Base-by-base conservation (phyloP, 2,888 invertebrate genomes). In the Pseudoips prasinana region DNA sequence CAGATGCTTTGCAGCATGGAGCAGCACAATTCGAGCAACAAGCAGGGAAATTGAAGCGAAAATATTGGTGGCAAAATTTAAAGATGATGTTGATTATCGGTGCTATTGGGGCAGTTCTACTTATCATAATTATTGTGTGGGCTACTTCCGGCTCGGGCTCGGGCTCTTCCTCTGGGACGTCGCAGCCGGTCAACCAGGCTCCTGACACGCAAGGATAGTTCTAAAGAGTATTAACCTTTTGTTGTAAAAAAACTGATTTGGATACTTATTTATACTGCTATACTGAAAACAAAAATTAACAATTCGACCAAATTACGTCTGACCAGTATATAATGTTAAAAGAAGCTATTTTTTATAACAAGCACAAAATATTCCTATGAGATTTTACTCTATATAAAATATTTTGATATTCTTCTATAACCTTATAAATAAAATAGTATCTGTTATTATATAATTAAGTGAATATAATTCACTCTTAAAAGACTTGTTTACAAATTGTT, bases 61-160 rank as follows among this genome's bases (percentile, higher is more conserved):
- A 98, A 88, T 98, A 96, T 78, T 98, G 98, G 98, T 94, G 97
- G 94, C 97, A 98, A 89, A 98, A 98, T 88, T 91, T 98, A 83
- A 98, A 98, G 91, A 96, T 96, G 96, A 96, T 96, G 96, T 93
- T 96, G 73, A 95, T 96, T 57, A 94, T 96, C 90, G 95, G 96
- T 64, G 94, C 94, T 60, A 95, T 96, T 74, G 95, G 94, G 53
- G 91, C 92, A 57, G 91, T 96, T 56, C 85, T 96, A 74, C 89
- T 96, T 83, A 94, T 95, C 79, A 94, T 96, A 68, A 94, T 96
- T 70, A 92, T 96, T 80, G 93, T 96, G 46, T 89, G 82, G 79
- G 81, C 85, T 31, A 75, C 83, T 17, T 73, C 77, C 34, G 79
- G 83, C 8, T 61, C 65, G 1, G 50, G 60, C 3, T 32, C 25